Percentiles rank a stretch among this genome's conserved stretches.
These are phyloP conservation scores for Hoplostethus mediterraneus DNA, from an alignment of 2,797 vertebrate species.

Conservation along the genomic window DNA sequence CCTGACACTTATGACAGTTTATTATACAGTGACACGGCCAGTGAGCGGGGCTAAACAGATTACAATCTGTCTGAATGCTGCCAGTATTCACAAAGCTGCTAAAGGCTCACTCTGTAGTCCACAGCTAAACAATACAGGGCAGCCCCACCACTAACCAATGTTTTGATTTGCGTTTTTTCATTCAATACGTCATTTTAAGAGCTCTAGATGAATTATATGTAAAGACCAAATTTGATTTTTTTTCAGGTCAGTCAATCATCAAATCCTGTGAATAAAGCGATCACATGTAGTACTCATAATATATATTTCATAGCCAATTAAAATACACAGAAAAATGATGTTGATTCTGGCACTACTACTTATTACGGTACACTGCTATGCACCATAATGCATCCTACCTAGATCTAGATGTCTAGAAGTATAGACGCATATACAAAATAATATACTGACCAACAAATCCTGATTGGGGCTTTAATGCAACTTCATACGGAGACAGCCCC, in stretches of 20 bases:
- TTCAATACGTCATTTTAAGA: not conserved
- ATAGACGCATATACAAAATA: not conserved
- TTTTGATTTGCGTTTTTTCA: not conserved
- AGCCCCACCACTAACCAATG: not conserved
- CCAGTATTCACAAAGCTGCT: constrained; percentile 46
- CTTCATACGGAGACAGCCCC: constrained; percentile 40
- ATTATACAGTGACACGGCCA: constrained; percentile 71
- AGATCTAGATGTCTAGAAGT: too few species aligned
- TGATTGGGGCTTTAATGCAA: constrained; percentile 13
- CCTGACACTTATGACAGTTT: constrained; percentile 77
- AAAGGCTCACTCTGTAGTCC: constrained; percentile 26
- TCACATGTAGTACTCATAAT: too few species aligned
- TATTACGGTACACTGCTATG: not conserved
- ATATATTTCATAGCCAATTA: not conserved
- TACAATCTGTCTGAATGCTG: constrained; percentile 64
- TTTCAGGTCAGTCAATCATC: too few species aligned
- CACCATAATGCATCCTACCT: too few species aligned
- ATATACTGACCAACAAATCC: constrained; percentile 1
- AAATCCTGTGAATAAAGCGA: too few species aligned
- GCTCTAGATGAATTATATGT: too few species aligned
- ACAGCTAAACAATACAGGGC: constrained; percentile 19
- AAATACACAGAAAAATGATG: not conserved
- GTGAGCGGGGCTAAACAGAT: constrained; percentile 73
- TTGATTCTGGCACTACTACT: not conserved
- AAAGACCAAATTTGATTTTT: too few species aligned